Percentiles rank a stretch among this genome's conserved stretches.
Conservation (phyloP, 1,140 invertebrate genomes). For the Megalonaias nervosa region DNA sequence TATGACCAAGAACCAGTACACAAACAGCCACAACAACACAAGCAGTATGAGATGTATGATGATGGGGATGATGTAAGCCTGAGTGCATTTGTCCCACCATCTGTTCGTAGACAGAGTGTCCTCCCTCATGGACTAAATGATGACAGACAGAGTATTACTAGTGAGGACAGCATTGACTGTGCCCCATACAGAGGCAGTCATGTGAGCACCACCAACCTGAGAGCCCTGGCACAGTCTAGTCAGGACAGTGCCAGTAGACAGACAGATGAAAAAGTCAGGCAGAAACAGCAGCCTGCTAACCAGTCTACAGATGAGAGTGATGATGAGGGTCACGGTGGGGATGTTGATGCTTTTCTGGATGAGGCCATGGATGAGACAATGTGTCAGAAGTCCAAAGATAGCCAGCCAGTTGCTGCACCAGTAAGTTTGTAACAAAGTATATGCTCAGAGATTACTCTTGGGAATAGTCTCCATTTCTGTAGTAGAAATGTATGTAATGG, state of each 20-base stretch:
- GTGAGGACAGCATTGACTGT: slow-evolving; percentile 30
- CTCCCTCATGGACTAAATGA: slow-evolving; percentile 38
- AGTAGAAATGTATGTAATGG: too few relatives aligned
- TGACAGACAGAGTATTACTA: slow-evolving; percentile 22
- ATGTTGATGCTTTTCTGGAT: slow-evolving; percentile 68
- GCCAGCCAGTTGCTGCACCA: slow-evolving; percentile 37
- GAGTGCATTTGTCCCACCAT: slow-evolving; percentile 63
- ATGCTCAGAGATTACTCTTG: too few relatives aligned
- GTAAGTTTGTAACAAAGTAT: slow-evolving; percentile 27
- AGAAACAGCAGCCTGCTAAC: neutral
- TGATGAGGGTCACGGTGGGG: slow-evolving; percentile 50
- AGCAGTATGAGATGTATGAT: slow-evolving; percentile 1
- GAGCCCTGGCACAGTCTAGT: neutral
- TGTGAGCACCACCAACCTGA: neutral
- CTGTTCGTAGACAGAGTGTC: slow-evolving; percentile 57
- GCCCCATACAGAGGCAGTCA: neutral
- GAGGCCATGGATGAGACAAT: slow-evolving; percentile 62
- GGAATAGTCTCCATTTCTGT: too few relatives aligned
- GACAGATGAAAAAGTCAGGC: neutral
- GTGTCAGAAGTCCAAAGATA: slow-evolving; percentile 34
- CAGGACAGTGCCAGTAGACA: slow-evolving; percentile 37
- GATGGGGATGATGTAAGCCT: slow-evolving; percentile 64
- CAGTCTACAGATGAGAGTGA: slow-evolving; percentile 26
- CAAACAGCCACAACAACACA: neutral
- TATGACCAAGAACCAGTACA: neutral